Evolutionary conservation across 35 echinoderm and acorn worm genomes (phyloP), one percentile per base, ranked within the genome.

Genomic region (Apostichopus japonicus): DNA sequence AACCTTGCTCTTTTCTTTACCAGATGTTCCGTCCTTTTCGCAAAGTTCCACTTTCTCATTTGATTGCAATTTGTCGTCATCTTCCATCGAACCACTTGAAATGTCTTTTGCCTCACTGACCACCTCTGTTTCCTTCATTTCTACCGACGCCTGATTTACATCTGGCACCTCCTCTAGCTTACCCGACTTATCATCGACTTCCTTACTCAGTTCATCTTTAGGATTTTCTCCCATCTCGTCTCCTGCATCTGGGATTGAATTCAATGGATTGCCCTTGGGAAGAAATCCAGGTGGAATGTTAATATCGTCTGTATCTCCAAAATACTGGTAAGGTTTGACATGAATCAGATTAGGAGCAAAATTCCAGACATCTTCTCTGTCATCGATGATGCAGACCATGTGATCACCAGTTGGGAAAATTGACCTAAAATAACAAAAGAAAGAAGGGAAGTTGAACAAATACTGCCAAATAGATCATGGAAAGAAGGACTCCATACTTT

Each of bases 341-440:
- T 95, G 93, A 51, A 99, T 93, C 65, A 99, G 44, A 76, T 96
- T 99, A 51, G 96, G 94, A 17, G 93, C 93, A 90, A 88, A 94
- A 77, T 92, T 94, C 95, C 93, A 96, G 9, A 96, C 93, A 78
- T 95, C 94, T 65, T 96, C 97, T 82, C 97, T 84, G 70, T 99
- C 97, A 79, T 99, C 95, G 57, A 96, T 99, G 92, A 99, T 99
- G 90, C 93, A 94, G 24, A 98, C 97, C 97, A 99, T 96, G 25
- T 94, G 92, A 86, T 99, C 97, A 77, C 97, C 97, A 90, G 95
- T 79, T 2, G 97, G 97, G 53, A 99, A 99, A 23, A 99, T 99
- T 53, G 97, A 99, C 33, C 97, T 98, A 72, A 27, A 24, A 17
- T 67, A 15, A 19, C 11, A n/a, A 75, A n/a, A 21, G 71, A 75